A percentile compares a stretch with the other conserved stretches of the same genome.
Conservation (phyloP, 1,140 invertebrate genomes). For the Drosophila bocqueti region DNA sequence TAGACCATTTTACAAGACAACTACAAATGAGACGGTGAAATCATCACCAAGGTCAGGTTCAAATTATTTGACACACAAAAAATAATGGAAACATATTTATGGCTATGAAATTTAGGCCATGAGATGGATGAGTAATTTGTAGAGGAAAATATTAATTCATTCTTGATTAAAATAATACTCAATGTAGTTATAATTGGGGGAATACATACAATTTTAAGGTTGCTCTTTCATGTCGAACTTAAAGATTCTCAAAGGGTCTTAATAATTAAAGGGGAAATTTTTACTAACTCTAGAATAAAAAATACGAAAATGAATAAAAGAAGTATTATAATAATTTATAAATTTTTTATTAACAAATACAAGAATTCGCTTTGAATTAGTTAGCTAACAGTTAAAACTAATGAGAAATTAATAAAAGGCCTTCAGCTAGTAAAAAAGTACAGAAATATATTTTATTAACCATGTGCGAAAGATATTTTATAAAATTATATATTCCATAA, state of each 20-base stretch:
- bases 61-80: constrained; percentile 67
- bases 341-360: too few relatives aligned
- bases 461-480: neutral
- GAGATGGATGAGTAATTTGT: constrained; percentile 19
- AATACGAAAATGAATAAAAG: too few relatives aligned
- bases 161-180: neutral
- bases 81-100: constrained; percentile 16
- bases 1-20: constrained; percentile 78
- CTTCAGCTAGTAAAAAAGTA: neutral
- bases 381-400: too few relatives aligned
- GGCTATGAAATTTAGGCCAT: constrained; percentile 12
- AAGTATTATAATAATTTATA: too few relatives aligned
- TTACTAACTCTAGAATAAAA: too few relatives aligned
- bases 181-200: neutral
- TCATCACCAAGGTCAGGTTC: constrained; percentile 73
- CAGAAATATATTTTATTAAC: neutral
- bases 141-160: neutral
- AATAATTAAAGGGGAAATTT: too few relatives aligned
- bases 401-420: too few relatives aligned
- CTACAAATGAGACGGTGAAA: constrained; percentile 76
- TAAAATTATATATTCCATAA: neutral
- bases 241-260: neutral
- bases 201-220: too few relatives aligned
- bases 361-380: too few relatives aligned
- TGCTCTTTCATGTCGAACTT: neutral